These are phyloP conservation scores for Scrobipalpa costella DNA, from an alignment of 2,888 invertebrate species.

Conservation along the genomic window DNA sequence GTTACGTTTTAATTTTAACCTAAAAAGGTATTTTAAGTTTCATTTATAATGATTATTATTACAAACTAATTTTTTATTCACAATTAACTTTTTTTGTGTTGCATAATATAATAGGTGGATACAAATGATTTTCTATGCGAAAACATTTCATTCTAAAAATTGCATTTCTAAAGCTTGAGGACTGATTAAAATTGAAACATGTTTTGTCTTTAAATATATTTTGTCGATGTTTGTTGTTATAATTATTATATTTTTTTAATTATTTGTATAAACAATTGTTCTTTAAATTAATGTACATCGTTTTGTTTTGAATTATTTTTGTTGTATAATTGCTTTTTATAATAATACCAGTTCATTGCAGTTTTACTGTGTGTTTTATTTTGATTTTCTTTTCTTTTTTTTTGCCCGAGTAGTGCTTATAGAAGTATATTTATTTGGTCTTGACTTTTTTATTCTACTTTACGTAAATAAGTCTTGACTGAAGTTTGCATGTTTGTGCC, in stretches of 20 bases:
- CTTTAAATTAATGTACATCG: conserved; percentile 89
- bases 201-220: conserved; percentile 81
- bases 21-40: conserved; percentile 64
- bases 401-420: conserved; percentile 71
- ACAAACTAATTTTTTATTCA: conserved; percentile 44
- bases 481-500: conserved; percentile 67
- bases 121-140: conserved; percentile 61
- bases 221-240: conserved; percentile 83
- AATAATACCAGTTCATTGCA: conserved; percentile 88
- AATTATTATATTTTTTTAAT: conserved; percentile 84
- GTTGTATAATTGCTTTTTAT: conserved; percentile 88
- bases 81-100: conserved; percentile 54
- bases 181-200: conserved; percentile 79
- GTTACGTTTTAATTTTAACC: conserved; percentile 59
- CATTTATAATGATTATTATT: conserved; percentile 53
- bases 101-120: conserved; percentile 73
- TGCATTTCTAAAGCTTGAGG: conserved; percentile 78
- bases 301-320: conserved; percentile 88
- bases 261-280: conserved; percentile 87
- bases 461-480: conserved; percentile 53
- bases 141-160: conserved; percentile 75
- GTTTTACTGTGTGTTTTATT: conserved; percentile 85
- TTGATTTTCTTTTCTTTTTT: conserved; percentile 60
- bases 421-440: conserved; percentile 50
- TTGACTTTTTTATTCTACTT: conserved; percentile 49